These are phyloP conservation scores for Drosophila mettleri DNA, from an alignment of 2,888 invertebrate species.

Conservation along the genomic window DNA sequence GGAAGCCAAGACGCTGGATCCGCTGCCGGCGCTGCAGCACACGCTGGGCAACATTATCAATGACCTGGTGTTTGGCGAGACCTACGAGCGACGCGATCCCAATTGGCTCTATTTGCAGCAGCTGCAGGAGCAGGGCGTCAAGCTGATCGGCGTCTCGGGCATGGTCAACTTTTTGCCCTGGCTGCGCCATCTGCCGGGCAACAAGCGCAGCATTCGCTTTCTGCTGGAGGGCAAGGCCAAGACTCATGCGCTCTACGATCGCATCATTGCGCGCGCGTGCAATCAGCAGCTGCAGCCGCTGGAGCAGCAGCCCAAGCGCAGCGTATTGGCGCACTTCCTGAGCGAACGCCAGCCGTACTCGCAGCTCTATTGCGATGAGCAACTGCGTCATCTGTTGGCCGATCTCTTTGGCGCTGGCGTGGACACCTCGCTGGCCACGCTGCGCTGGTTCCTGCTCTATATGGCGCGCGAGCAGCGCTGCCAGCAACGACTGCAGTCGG, in stretches of 20 bases:
- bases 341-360: conserved; percentile 85
- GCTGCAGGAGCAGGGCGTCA: conserved; percentile 93
- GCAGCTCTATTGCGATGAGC: conserved; percentile 63
- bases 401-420: conserved; percentile 95
- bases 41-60: conserved; percentile 92
- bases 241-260: conserved; percentile 90
- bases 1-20: conserved; percentile 82
- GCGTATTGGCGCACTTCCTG: conserved; percentile 89
- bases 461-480: conserved; percentile 89
- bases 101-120: conserved; percentile 92
- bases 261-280: conserved; percentile 88
- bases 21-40: conserved; percentile 85
- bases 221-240: conserved; percentile 89
- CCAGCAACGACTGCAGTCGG: conserved; percentile 85
- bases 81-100: conserved; percentile 89
- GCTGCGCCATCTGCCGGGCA: conserved; percentile 88
- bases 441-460: conserved; percentile 93
- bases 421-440: conserved; percentile 92
- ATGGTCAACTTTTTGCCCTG: conserved; percentile 94
- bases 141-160: conserved; percentile 92
- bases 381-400: conserved; percentile 90
- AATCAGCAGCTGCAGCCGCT: conserved; percentile 69
- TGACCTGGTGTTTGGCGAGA: conserved; percentile 91
- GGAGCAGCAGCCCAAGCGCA: conserved; percentile 46
- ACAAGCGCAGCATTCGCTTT: conserved; percentile 88